Percentiles rank a stretch among this genome's conserved stretches.
Conservation (phyloP, 1,140 invertebrate species). For the Bacillus rossius region DNA sequence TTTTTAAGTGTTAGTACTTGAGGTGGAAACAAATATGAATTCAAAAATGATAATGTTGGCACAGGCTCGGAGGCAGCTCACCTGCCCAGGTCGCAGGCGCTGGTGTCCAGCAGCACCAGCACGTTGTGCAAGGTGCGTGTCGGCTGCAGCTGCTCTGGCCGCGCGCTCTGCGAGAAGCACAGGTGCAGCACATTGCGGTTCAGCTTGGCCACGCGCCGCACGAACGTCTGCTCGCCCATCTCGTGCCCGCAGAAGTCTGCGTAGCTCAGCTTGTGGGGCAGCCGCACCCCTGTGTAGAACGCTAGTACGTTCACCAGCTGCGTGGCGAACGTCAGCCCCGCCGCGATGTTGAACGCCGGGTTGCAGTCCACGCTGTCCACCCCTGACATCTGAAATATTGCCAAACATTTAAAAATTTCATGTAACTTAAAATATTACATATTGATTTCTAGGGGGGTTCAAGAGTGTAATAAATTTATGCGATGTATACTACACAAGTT, state of each 20-base stretch:
- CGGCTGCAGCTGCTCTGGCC: conserved; percentile 55
- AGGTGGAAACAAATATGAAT: too few species aligned
- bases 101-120: conserved; percentile 58
- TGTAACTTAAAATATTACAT: too few species aligned
- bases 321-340: conserved; percentile 72
- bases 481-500: too few species aligned
- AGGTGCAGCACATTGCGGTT: conserved; percentile 79
- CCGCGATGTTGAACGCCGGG: conserved; percentile 66
- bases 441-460: too few species aligned
- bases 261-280: conserved; percentile 70
- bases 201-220: conserved; percentile 64
- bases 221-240: conserved; percentile 64
- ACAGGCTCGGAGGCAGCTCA: too few species aligned
- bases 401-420: too few species aligned
- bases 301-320: conserved; percentile 76
- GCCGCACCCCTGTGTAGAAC: conserved; percentile 66
- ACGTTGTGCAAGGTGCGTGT: conserved; percentile 69
- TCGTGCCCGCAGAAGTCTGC: conserved; percentile 72
- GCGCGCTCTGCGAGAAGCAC: conserved; percentile 72
- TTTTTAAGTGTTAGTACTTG: too few species aligned
- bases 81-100: conserved; percentile 63
- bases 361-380: conserved; percentile 48
- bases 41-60: too few species aligned
- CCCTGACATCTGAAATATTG: too few species aligned
- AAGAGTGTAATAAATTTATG: too few species aligned